phyloP scores from a whole-genome alignment of 2,797 vertebrate genomes.

The Alauda arvensis region DNA sequence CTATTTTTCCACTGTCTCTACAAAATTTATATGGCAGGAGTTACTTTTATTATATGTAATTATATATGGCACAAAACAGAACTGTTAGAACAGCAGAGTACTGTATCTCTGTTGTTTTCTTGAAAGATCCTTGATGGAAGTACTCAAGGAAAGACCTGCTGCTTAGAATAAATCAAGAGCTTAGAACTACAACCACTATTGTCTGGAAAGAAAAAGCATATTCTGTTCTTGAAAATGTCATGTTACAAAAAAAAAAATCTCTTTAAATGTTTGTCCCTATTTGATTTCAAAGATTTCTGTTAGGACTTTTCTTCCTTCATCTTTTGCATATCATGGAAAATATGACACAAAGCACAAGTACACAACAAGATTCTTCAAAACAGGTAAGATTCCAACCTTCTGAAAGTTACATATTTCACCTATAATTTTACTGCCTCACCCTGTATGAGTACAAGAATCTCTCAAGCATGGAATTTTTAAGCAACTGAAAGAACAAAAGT shows the following conservation, averaged over 20 bases:
- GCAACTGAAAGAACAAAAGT: neutral
- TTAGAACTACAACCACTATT: neutral
- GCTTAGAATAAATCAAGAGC: neutral
- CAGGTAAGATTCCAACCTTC: accelerated
- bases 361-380: neutral
- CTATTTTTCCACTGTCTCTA: neutral
- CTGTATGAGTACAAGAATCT: neutral
- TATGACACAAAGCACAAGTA: neutral
- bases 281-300: neutral
- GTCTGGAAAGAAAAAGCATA: neutral
- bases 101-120: neutral
- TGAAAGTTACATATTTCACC: neutral
- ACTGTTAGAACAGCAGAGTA: neutral
- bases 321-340: neutral
- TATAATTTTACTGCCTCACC: neutral
- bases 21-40: neutral
- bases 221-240: neutral
- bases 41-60: neutral
- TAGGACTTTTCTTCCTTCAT: neutral
- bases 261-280: neutral
- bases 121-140: neutral
- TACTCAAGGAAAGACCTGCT: neutral
- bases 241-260: neutral
- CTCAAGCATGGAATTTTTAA: neutral
- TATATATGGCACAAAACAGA: neutral